phyloP scores from a whole-genome alignment of 2,113 vertebrate genomes.

The Pipra filicauda region DNA sequence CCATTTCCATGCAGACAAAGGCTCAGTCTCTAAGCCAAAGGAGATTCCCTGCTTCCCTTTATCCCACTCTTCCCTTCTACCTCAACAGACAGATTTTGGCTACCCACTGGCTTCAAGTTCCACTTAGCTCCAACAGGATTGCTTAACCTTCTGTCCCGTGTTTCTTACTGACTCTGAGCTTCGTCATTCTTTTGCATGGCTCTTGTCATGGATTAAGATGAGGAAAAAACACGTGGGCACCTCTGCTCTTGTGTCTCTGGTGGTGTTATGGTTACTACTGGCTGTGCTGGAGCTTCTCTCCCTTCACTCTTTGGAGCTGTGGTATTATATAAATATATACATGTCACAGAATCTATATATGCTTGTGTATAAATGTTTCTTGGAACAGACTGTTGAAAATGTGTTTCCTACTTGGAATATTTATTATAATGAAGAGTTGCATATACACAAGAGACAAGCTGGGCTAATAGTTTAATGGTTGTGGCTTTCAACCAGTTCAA shows the following conservation, averaged over 20 bases:
- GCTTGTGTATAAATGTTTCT: background rate
- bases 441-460: background rate
- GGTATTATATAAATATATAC: background rate
- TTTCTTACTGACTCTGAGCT: background rate
- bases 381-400: background rate
- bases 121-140: background rate
- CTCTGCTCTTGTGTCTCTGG: accelerated
- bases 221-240: background rate
- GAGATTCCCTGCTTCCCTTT: background rate
- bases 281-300: background rate
- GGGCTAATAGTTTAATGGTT: background rate
- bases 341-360: background rate
- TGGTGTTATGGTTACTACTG: background rate
- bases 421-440: background rate
- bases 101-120: background rate
- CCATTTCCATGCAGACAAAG: background rate
- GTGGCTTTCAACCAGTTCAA: background rate
- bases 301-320: background rate
- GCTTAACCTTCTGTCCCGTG: background rate
- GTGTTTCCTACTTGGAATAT: background rate
- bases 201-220: background rate
- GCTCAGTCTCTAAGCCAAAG: background rate
- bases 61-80: background rate
- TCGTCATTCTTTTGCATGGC: background rate
- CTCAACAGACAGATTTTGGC: background rate